A percentile compares a stretch with the other conserved stretches of the same genome.
These are phyloP conservation scores for Oreochromis grahami DNA, from an alignment of 2,797 vertebrate genomes.

Conservation along the genomic window DNA sequence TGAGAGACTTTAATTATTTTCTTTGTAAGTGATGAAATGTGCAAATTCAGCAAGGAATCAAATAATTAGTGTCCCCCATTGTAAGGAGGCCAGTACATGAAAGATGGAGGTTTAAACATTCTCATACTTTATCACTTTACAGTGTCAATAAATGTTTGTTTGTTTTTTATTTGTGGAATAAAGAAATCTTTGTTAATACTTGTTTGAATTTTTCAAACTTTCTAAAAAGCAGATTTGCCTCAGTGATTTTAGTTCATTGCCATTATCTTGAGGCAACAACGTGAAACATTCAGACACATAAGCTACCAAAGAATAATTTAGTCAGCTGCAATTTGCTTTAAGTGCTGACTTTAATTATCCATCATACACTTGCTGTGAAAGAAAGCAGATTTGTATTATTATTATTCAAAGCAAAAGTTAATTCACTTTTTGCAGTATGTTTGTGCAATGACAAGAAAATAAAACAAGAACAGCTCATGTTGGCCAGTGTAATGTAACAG, in stretches of 20 bases:
- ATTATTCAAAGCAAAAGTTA: neutral
- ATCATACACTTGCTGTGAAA: neutral
- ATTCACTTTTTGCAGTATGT: neutral
- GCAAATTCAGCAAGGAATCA: neutral
- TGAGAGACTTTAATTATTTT: neutral
- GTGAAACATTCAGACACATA: neutral
- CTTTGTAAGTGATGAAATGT: neutral
- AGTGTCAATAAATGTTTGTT: neutral
- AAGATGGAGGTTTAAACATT: neutral
- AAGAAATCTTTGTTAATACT: neutral
- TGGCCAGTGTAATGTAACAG: neutral
- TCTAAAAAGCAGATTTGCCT: neutral
- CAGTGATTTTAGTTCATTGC: neutral
- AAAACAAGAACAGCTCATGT: neutral
- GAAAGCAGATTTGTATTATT: neutral
- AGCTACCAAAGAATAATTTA: neutral
- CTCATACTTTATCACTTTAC: neutral
- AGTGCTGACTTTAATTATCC: neutral
- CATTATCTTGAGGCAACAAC: neutral
- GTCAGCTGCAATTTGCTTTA: neutral
- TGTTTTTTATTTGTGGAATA: neutral
- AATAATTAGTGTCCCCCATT: accelerated
- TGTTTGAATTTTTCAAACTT: neutral
- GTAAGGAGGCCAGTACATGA: neutral
- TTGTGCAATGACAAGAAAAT: neutral